Evolutionary conservation across 2,113 vertebrate species (phyloP), one percentile per base, ranked within the genome.

Genomic region (Cyprinus carpio): DNA sequence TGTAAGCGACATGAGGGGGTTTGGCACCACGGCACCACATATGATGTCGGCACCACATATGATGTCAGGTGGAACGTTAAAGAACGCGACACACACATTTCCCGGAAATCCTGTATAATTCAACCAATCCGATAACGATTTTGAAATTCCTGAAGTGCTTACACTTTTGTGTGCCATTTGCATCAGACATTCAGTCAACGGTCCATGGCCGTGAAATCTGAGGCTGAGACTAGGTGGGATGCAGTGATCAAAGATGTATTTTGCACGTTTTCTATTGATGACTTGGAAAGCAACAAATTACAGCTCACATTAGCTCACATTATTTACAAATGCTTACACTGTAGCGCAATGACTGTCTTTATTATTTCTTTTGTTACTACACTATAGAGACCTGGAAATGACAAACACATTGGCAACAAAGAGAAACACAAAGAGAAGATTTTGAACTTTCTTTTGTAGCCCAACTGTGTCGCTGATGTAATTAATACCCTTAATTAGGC

Each of bases 401-500:
- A 78, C 65, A 2, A 85, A 77, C 31, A 43, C 65, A 20, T 60
- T 64, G 37, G 34, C 31, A 51, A 75, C 49, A 77, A 49, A 23
- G 69, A 60, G 16, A 76, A 74, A 60, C 51, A 77, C 72, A 85
- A 40, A 81, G 18, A 46, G 43, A 27, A 29, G n/a, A 49, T 71
- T 56, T 71, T 83, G 60, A 83, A 75, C 75, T 67, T 58, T 58
- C 20, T 51, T 62, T 72, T 64, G 23, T n/a, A 80, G 18, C 23
- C 20, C n/a, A 64, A 51, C 84, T 37, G 29, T 29, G 20, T 12
- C 46, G 4, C 58, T 64, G 58, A 75, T 85, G 82, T 87, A 86
- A 89, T 89, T 87, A 89, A 88, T 88, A 77, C 64, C 20, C 49
- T 84, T 77, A 79, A 89, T 88, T 85, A 87, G 74, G 25, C 43